Conservation (phyloP, 2,888 invertebrate genomes). For the Athrips mouffetella region DNA sequence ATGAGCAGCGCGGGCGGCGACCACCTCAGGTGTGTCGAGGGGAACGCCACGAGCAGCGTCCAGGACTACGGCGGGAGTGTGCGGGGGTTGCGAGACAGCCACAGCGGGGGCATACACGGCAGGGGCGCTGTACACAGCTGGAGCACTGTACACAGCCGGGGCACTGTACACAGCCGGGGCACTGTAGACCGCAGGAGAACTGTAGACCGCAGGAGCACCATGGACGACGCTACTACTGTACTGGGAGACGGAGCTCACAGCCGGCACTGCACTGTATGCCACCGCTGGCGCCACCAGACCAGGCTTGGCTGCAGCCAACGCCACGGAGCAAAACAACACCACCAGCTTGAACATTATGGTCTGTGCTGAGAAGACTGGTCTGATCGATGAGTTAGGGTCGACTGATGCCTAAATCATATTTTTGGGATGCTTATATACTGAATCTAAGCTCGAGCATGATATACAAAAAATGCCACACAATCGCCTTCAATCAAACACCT, state of each 20-base stretch:
- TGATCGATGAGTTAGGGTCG: constrained; percentile 52
- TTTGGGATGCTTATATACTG: constrained; percentile 60
- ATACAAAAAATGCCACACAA: constrained; percentile 53
- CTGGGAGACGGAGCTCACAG: constrained; percentile 41
- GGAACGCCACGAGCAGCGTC: constrained; percentile 67
- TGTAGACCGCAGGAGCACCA: constrained; percentile 39
- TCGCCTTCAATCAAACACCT: constrained; percentile 54
- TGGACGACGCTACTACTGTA: constrained; percentile 47
- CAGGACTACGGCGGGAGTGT: constrained; percentile 65
- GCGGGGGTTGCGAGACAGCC: constrained; percentile 49
- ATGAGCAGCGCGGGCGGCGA: constrained; percentile 67
- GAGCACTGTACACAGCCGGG: constrained; percentile 38
- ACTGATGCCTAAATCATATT: constrained; percentile 54
- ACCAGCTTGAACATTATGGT: constrained; percentile 62
- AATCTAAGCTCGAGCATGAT: constrained; percentile 23
- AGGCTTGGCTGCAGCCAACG: constrained; percentile 78
- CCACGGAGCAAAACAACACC: constrained; percentile 75
- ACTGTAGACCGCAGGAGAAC: constrained; percentile 19
- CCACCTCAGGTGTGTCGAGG: constrained; percentile 70
- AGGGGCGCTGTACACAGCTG: constrained; percentile 32
- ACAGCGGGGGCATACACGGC: constrained; percentile 23
- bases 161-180: constrained; percentile 39
- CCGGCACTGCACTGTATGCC: constrained; percentile 42
- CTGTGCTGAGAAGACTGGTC: constrained; percentile 66
- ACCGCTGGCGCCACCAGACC: constrained; percentile 45